phyloP scores from a whole-genome alignment of 2,113 vertebrate genomes.

The Sakesphorus luctuosus region DNA sequence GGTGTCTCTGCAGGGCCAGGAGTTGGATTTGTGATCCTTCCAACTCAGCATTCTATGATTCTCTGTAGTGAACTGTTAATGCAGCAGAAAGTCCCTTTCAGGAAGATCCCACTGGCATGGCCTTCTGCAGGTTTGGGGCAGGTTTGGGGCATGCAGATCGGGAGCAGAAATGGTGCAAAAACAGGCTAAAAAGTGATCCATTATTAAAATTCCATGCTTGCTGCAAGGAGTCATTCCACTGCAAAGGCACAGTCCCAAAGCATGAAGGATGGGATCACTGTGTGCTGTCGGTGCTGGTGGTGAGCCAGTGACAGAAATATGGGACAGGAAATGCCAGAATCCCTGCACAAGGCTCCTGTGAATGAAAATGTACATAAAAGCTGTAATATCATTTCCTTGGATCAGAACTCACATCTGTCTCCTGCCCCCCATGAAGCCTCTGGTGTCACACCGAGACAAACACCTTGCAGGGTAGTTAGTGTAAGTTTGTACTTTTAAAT shows the following conservation, averaged over 20 bases:
- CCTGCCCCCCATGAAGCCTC: rapidly evolving
- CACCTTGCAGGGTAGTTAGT: rapidly evolving
- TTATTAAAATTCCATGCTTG: neutral
- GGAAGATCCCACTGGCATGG: neutral
- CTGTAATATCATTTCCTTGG: neutral
- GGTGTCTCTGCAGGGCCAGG: no score
- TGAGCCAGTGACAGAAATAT: neutral
- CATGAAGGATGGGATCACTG: neutral
- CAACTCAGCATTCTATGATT: neutral
- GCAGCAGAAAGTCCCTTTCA: neutral
- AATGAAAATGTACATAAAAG: neutral
- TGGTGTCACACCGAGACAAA: neutral
- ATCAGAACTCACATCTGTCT: neutral
- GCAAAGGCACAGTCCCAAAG: neutral
- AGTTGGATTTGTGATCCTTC: neutral
- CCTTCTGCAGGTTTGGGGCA: neutral
- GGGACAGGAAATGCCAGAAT: neutral
- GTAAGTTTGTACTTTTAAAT: neutral
- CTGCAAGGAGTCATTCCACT: neutral
- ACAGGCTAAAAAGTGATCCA: neutral
- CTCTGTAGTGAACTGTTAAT: neutral
- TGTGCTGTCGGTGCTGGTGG: neutral
- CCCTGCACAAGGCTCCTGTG: neutral
- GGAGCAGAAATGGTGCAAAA: neutral
- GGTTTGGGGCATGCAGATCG: neutral